phyloP scores from a whole-genome alignment of 2,797 vertebrate species.

The Periophthalmus magnuspinnatus region DNA sequence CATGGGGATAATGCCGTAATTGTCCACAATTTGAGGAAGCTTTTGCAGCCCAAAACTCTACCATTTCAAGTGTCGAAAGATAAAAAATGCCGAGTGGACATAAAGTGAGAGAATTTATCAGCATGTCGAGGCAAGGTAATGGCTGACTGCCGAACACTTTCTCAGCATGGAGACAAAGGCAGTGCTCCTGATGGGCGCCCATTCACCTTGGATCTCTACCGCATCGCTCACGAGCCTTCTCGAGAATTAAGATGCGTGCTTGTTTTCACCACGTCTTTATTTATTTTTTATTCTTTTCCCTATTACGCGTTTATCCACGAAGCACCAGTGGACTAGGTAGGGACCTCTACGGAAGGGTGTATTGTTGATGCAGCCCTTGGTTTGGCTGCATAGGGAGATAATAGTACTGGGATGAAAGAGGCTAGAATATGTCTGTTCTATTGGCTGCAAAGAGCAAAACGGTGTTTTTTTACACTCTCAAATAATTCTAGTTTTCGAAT shows the following conservation, averaged over 20 bases:
- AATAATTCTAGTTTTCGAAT: not conserved
- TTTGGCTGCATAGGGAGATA: slow-evolving; percentile 44
- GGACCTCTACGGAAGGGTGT: slow-evolving; percentile 41
- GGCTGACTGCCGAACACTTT: slow-evolving; percentile 75
- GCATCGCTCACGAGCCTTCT: slow-evolving; percentile 19
- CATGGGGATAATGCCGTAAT: not conserved
- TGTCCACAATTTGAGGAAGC: not conserved
- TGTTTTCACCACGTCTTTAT: slow-evolving; percentile 16
- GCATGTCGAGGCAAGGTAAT: slow-evolving; percentile 73
- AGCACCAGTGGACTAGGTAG: slow-evolving; percentile 17
- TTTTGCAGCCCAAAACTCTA: not conserved
- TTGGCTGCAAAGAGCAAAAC: slow-evolving; percentile 3
- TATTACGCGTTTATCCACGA: slow-evolving; percentile 22
- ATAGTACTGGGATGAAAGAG: slow-evolving; percentile 37
- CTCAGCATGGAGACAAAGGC: slow-evolving; percentile 79
- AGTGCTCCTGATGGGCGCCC: slow-evolving; percentile 68
- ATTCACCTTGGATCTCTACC: slow-evolving; percentile 63
- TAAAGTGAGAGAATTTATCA: slow-evolving; percentile 37
- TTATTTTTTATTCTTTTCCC: slow-evolving; percentile 15
- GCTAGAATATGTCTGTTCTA: slow-evolving; percentile 8
- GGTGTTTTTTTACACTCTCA: slow-evolving; percentile 20
- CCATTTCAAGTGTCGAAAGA: not conserved
- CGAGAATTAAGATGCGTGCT: slow-evolving; percentile 21
- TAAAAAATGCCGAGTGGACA: slow-evolving; percentile 21
- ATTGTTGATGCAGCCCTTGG: slow-evolving; percentile 51